phyloP scores from a whole-genome alignment of 1,140 invertebrate species.

The Babylonia areolata region DNA sequence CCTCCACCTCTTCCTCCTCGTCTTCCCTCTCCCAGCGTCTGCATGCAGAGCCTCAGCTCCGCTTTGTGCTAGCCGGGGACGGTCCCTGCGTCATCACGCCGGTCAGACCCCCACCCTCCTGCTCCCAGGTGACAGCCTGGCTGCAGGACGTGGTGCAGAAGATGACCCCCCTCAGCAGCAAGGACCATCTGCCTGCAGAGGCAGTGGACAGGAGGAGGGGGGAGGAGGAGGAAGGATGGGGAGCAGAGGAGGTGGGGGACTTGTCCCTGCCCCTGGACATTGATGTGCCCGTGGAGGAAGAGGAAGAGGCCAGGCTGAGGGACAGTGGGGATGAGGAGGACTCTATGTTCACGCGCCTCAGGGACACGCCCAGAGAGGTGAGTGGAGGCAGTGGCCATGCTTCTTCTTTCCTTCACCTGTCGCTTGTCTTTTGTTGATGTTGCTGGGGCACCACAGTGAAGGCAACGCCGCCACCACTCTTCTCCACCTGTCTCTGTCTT shows the following conservation, averaged over 20 bases:
- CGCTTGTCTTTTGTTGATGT: too few species aligned
- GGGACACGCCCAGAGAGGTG: not conserved
- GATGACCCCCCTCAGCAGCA: not conserved
- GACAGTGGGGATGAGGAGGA: slow-evolving; percentile 11
- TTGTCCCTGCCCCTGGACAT: slow-evolving; percentile 2
- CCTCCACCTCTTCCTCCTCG: too few species aligned
- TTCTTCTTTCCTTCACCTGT: too few species aligned
- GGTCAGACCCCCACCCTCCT: slow-evolving; percentile 60
- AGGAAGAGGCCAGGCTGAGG: not conserved
- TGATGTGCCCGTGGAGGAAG: not conserved
- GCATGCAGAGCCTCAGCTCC: slow-evolving; percentile 58
- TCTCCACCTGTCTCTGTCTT: too few species aligned
- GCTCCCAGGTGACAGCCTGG: slow-evolving; percentile 56
- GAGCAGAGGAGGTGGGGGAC: not conserved
- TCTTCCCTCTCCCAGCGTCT: slow-evolving; percentile 55
- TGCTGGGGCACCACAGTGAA: too few species aligned
- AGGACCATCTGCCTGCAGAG: not conserved
- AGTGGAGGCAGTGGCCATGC: too few species aligned
- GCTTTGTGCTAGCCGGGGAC: slow-evolving; percentile 58
- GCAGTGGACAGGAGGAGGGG: not conserved
- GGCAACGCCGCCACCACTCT: too few species aligned
- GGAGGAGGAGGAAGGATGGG: not conserved
- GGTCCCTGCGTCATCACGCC: slow-evolving; percentile 62
- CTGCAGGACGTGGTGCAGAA: slow-evolving; percentile 36
- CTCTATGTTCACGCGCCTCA: slow-evolving; percentile 27